These are phyloP conservation scores for Drosophila subpulchrella DNA, from an alignment of 1,140 invertebrate species.

Conservation along the genomic window DNA sequence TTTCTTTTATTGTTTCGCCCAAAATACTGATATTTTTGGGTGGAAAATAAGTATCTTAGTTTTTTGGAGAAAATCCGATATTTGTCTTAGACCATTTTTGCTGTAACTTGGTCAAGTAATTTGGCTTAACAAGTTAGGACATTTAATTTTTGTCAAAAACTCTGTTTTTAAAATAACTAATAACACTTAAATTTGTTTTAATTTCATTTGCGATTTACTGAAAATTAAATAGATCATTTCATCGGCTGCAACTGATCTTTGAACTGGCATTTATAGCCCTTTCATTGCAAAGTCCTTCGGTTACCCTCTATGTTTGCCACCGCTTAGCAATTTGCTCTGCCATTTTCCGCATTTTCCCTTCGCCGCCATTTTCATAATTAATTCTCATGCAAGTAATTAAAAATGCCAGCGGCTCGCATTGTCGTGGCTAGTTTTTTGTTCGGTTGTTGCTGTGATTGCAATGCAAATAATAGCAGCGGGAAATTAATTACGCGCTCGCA, in stretches of 20 bases:
- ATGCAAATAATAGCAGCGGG: slow-evolving; percentile 60
- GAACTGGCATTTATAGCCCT: slow-evolving; percentile 11
- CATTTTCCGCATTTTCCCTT: background rate
- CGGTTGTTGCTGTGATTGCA: slow-evolving; percentile 35
- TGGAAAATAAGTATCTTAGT: too few species aligned
- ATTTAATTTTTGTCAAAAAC: too few species aligned
- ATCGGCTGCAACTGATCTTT: background rate
- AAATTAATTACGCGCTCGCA: slow-evolving; percentile 72
- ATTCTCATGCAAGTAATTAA: slow-evolving; percentile 74
- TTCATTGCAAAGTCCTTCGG: background rate
- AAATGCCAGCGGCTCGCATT: slow-evolving; percentile 73
- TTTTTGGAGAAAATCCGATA: too few species aligned
- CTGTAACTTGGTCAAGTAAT: too few species aligned
- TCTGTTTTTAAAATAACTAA: too few species aligned
- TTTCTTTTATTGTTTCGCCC: too few species aligned
- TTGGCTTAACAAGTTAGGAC: too few species aligned
- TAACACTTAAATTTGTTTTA: too few species aligned
- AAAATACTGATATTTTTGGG: too few species aligned
- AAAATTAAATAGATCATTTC: background rate
- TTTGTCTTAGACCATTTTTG: too few species aligned
- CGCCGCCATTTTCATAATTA: slow-evolving; percentile 63
- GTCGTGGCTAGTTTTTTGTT: slow-evolving; percentile 58
- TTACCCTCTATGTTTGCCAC: background rate
- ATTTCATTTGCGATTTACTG: too few species aligned
- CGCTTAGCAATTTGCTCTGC: slow-evolving; percentile 11